A percentile compares a stretch with the other conserved stretches of the same genome.
Evolutionary conservation across 2,888 invertebrate genomes (phyloP).

Genomic region (Melipona beecheii): DNA sequence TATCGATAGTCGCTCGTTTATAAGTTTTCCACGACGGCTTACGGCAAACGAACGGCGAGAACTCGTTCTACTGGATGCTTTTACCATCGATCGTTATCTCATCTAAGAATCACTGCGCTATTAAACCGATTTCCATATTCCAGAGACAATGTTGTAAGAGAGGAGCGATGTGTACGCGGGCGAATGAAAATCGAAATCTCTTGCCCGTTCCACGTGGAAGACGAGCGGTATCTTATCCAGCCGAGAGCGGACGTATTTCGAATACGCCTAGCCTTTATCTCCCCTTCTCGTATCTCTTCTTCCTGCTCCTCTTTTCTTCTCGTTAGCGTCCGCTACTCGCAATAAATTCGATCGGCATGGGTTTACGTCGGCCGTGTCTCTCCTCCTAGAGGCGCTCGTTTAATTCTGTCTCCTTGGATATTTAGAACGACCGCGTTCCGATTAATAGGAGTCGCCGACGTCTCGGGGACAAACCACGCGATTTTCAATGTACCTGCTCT

Average conservation of each 20-base stretch:
- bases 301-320: constrained; percentile 55
- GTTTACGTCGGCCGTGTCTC: constrained; percentile 5
- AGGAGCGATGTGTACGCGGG: not conserved
- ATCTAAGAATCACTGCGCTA: constrained; percentile 45
- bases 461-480: not conserved
- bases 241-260: constrained; percentile 51
- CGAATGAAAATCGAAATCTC: constrained; percentile 51
- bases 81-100: constrained; percentile 54
- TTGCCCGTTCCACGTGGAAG: constrained; percentile 1
- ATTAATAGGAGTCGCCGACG: constrained; percentile 70
- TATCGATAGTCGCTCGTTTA: constrained; percentile 47
- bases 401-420: constrained; percentile 44
- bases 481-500: not conserved
- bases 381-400: constrained; percentile 18
- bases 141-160: constrained; percentile 61
- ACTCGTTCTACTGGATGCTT: constrained; percentile 51
- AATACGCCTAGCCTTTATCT: constrained; percentile 57
- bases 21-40: not conserved
- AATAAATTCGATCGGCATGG: constrained; percentile 74
- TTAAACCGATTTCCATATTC: constrained; percentile 60
- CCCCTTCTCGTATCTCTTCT: constrained; percentile 34
- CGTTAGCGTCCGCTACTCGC: constrained; percentile 61
- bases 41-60: constrained; percentile 18
- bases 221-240: constrained; percentile 62
- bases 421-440: constrained; percentile 64